Evolutionary conservation across 2,888 invertebrate species (phyloP), one percentile per base, ranked within the genome.

Genomic region (Pachydiplax longipennis): DNA sequence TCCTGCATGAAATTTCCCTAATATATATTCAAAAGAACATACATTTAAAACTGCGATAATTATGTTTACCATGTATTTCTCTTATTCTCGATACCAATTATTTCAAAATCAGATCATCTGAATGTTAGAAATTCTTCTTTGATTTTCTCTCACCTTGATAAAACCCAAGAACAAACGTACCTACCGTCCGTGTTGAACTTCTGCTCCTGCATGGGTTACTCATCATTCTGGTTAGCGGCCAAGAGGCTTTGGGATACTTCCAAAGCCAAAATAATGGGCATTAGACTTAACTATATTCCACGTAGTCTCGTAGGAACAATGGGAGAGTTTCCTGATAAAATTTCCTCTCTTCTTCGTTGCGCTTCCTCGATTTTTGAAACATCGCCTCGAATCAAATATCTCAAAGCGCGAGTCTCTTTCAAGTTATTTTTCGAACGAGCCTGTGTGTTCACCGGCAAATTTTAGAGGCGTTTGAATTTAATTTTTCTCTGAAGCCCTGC

Each of bases 241-340:
- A 87, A 61, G 13, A 31, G 58, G n/a, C 61, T 87, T 87, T 87
- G 87, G 87, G 61, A 87, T 18, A 6, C 87, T 35, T 37, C 87
- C 87, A 87, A 87, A 65, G 58, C 61, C 87, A 37, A 37, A 83
- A 35, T 61, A 87, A 87, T 87, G 37, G 58, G 87, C 87, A 58
- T 61, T 37, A 87, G 37, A 58, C 25, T 61, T 73, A 73, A 25
- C 73, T 25, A 31, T 73, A 73, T 31, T 25, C 25, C 12, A 31
- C 73, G 18, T 31, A 31, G 25, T 31, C 31, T 73, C 31, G 31
- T 73, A 3, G 25, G 3, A 73, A 25, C 73, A 25, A 31, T 31
- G 25, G 31, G 25, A 31, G 10, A 31, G 73, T 73, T 73, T 73
- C 31, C 73, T 25, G 31, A 31, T 31, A 73, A 53, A 53, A 53